Evolutionary conservation across 2,797 vertebrate genomes (phyloP).

Genomic region (Passerculus sandwichensis): DNA sequence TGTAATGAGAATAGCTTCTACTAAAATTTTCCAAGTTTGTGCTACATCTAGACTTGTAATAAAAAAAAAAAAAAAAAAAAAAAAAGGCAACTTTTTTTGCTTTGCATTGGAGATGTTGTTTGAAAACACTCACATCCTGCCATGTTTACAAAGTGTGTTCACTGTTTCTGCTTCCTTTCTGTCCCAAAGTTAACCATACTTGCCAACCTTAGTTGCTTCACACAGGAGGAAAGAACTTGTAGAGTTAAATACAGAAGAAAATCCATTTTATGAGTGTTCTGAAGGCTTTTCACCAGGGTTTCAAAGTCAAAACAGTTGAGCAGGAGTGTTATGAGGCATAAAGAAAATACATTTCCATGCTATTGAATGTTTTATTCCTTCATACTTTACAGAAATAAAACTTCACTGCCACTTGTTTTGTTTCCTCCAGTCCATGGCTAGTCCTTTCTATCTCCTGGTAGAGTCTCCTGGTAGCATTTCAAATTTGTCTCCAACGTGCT

Average conservation of each 20-base stretch:
- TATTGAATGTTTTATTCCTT: background rate
- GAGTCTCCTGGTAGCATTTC: background rate
- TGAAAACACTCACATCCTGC: background rate
- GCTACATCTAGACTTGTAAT: background rate
- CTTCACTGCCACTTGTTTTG: background rate
- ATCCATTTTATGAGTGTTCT: background rate
- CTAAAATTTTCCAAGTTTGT: background rate
- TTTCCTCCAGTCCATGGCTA: background rate
- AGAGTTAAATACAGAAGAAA: background rate
- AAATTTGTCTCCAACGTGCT: background rate
- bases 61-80: background rate
- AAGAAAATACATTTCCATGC: background rate
- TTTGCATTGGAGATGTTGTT: background rate
- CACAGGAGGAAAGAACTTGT: background rate
- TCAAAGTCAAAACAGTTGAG: background rate
- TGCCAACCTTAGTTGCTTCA: background rate
- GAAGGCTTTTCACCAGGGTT: background rate
- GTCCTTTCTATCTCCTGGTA: background rate
- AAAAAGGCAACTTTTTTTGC: background rate
- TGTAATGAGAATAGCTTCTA: background rate
- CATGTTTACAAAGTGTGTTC: background rate
- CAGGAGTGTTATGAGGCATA: background rate
- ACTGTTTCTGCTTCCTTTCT: background rate
- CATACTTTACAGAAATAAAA: background rate
- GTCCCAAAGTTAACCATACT: background rate